Conservation (phyloP, 2,113 vertebrate species). For the Pedetes capensis region DNA sequence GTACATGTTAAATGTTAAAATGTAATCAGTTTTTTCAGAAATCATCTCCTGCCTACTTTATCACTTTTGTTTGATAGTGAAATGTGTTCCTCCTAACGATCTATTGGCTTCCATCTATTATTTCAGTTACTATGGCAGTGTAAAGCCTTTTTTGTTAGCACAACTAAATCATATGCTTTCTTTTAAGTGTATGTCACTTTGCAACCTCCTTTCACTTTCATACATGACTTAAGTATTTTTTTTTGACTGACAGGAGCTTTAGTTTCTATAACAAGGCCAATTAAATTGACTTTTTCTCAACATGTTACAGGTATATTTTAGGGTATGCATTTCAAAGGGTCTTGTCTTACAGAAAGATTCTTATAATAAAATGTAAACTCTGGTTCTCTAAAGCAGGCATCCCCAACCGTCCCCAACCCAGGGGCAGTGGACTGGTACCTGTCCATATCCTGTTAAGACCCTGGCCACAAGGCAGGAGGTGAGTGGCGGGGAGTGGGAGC, state of each 20-base stretch:
- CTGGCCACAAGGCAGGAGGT: no score
- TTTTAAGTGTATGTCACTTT: not conserved
- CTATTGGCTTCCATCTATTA: not conserved
- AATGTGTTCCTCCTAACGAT: not conserved
- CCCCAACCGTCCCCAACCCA: no score
- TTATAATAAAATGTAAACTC: not conserved
- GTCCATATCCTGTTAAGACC: no score
- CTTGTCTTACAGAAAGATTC: not conserved
- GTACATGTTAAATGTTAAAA: conserved; percentile 7
- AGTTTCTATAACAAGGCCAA: not conserved
- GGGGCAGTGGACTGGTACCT: no score
- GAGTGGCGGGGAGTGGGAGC: no score
- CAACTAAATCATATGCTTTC: not conserved
- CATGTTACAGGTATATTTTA: not conserved
- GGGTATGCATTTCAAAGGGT: not conserved
- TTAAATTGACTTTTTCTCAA: not conserved
- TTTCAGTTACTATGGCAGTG: not conserved
- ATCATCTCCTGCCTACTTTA: not conserved
- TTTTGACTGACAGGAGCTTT: not conserved
- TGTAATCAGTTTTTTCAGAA: conserved; percentile 25
- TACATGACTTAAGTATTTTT: not conserved
- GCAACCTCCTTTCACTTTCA: not conserved
- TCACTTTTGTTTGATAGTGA: not conserved
- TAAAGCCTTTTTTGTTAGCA: not conserved
- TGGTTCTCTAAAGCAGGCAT: not conserved